Evolutionary conservation across 2,113 vertebrate species (phyloP).

Genomic region (Eublepharis macularius): DNA sequence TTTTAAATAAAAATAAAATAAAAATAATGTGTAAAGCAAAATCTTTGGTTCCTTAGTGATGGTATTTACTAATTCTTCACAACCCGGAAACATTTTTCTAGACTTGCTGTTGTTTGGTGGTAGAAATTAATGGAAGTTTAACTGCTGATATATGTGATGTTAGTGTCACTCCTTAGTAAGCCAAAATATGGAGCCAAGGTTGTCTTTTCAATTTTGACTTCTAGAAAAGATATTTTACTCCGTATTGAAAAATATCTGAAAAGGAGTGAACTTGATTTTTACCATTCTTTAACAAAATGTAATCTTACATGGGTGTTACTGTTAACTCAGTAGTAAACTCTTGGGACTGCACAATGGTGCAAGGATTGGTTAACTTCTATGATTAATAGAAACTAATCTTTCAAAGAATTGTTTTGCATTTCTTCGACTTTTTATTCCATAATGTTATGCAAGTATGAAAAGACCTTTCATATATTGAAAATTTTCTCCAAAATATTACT

Average conservation of each 20-base stretch:
- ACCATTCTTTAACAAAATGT: neutral
- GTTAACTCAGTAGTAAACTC: slow-evolving; percentile 17
- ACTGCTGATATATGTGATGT: neutral
- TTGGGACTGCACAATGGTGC: neutral
- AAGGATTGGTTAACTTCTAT: slow-evolving; percentile 1
- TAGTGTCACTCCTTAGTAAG: neutral
- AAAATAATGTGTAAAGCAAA: too few species aligned
- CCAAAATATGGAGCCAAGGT: neutral
- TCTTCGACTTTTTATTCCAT: neutral
- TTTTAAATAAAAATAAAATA: too few species aligned
- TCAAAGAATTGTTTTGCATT: neutral
- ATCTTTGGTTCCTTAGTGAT: too few species aligned
- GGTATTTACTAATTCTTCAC: too few species aligned
- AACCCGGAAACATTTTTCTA: too few species aligned
- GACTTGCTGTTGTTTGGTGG: too few species aligned
- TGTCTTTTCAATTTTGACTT: neutral
- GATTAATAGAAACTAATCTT: neutral
- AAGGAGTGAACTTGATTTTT: accelerated
- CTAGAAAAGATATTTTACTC: neutral
- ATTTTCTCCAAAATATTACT: neutral
- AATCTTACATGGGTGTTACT: neutral
- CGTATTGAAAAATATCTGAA: slow-evolving; percentile 3
- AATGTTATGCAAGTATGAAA: neutral
- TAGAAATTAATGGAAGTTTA: neutral
- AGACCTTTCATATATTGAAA: neutral